Percentiles rank a stretch among this genome's conserved stretches.
phyloP scores from a whole-genome alignment of 1,140 invertebrate species.

The Sinella curviseta region DNA sequence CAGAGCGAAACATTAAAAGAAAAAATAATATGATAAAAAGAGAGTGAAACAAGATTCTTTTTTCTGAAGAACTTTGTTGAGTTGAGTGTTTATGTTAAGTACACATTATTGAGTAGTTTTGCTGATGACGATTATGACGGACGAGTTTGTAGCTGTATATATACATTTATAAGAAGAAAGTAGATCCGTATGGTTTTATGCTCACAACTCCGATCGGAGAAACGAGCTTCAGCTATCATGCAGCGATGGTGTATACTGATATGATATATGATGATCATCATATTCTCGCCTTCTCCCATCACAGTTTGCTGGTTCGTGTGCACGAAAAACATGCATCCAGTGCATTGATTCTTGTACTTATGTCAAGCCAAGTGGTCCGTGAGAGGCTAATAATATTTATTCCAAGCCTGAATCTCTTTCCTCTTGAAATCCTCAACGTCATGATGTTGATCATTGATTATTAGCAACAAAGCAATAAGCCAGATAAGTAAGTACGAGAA shows the following conservation, averaged over 20 bases:
- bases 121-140: neutral
- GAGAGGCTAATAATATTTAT: constrained; percentile 20
- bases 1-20: neutral
- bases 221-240: no score
- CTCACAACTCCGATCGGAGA: no score
- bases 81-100: constrained; percentile 12
- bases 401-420: neutral
- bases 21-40: neutral
- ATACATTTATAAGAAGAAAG: no score
- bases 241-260: no score
- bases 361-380: neutral
- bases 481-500: no score
- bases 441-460: neutral
- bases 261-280: no score
- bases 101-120: neutral
- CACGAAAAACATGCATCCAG: no score
- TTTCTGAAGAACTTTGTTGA: neutral
- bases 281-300: no score
- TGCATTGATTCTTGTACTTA: neutral
- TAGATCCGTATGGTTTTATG: no score
- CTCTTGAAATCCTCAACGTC: neutral
- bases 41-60: constrained; percentile 20
- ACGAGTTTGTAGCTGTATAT: neutral
- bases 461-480: neutral
- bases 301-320: no score